Evolutionary conservation across 2,888 invertebrate species (phyloP), one percentile per base, ranked within the genome.

Genomic region (Chrysolina haemoptera): DNA sequence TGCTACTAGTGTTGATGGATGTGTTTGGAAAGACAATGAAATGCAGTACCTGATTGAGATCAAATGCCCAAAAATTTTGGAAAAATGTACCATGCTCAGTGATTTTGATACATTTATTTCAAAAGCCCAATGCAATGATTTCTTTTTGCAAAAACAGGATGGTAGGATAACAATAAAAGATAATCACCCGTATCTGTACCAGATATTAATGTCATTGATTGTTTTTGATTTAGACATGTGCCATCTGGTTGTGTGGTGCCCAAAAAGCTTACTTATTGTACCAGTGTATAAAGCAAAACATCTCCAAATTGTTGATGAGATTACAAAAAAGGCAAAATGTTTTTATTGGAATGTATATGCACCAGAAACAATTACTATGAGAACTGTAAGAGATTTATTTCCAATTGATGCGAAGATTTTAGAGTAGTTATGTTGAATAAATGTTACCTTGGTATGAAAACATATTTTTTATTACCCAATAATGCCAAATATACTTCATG

Each of bases 201-300:
- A n/a, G n/a, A 50, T n/a, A 50, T 50, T 50, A 50, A 16, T 10
- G n/a, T 50, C 48, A 11, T 43, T 50, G 16, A n/a, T 50, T 50
- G n/a, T n/a, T n/a, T 50, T 50, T 50, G 9, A 50, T 50, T 50
- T 50, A n/a, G n/a, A 50, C 48, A 50, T 50, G n/a, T n/a, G n/a
- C n/a, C n/a, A n/a, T n/a, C n/a, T n/a, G n/a, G n/a, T n/a, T n/a
- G n/a, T n/a, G n/a, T n/a, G n/a, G 48, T 50, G n/a, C 16, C 48
- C 48, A 8, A n/a, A 16, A n/a, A n/a, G 48, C 16, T 50, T 50
- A 50, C 48, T 50, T 50, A n/a, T 50, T 50, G 6, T 50, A 50
- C 48, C 48, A 50, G 48, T 50, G 48, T 50, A 50, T 50, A 50
- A n/a, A 50, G 1, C 14, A 50, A n/a, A 50, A 16, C 16, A 50